A percentile compares a stretch with the other conserved stretches of the same genome.
Conservation (phyloP, 1,140 invertebrate genomes). For the Bombyx mandarina region DNA sequence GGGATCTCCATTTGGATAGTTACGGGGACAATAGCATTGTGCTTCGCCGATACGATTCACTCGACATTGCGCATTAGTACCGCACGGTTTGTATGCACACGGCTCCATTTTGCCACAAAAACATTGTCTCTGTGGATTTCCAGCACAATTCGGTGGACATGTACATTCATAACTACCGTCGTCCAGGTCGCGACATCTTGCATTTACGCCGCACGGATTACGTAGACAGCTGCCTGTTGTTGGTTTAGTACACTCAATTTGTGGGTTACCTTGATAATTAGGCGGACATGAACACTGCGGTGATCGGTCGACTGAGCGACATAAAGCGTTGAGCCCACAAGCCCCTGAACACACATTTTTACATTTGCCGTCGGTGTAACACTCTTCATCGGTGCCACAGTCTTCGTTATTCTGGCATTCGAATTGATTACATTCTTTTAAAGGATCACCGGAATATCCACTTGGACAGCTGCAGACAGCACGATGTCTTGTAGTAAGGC, state of each 20-base stretch:
- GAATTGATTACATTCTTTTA: conserved; percentile 79
- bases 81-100: conserved; percentile 83
- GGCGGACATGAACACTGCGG: conserved; percentile 89
- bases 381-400: conserved; percentile 84
- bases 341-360: conserved; percentile 86
- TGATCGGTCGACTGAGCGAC: conserved; percentile 81
- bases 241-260: conserved; percentile 79
- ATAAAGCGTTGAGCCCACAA: conserved; percentile 90
- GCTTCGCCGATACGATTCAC: conserved; percentile 75
- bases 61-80: conserved; percentile 85
- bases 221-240: conserved; percentile 78
- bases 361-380: conserved; percentile 80
- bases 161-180: conserved; percentile 82
- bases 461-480: conserved; percentile 89
- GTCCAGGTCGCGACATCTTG: conserved; percentile 82
- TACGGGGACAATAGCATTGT: conserved; percentile 87
- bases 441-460: conserved; percentile 85
- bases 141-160: conserved; percentile 83
- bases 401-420: conserved; percentile 85
- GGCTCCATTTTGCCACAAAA: conserved; percentile 78
- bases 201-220: conserved; percentile 88
- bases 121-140: conserved; percentile 85
- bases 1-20: conserved; percentile 87
- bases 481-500: conserved; percentile 81
- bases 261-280: conserved; percentile 87